These are phyloP conservation scores for Andrena bicolor DNA, from an alignment of 2,888 invertebrate genomes.

Conservation along the genomic window DNA sequence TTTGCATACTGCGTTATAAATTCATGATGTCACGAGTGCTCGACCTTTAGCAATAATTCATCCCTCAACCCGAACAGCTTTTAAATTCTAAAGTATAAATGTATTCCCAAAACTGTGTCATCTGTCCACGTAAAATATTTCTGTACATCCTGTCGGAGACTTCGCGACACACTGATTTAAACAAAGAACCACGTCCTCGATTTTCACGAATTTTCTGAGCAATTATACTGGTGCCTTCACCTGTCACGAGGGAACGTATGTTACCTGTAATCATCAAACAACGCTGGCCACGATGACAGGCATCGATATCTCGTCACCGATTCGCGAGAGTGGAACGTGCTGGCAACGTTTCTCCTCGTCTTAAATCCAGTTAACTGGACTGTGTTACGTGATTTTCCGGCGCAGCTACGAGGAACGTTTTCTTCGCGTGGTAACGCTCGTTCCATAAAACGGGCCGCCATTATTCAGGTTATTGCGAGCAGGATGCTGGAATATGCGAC, in stretches of 20 bases:
- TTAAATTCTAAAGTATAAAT: background rate
- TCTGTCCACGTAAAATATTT: background rate
- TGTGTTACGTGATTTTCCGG: conserved; percentile 58
- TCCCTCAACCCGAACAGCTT: background rate
- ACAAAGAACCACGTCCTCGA: background rate
- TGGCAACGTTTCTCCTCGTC: conserved; percentile 38
- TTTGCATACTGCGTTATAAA: background rate
- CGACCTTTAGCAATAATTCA: background rate
- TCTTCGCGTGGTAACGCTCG: conserved; percentile 37
- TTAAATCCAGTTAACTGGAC: conserved; percentile 64
- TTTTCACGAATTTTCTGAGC: conserved; percentile 3
- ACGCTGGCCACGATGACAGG: conserved; percentile 22
- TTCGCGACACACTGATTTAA: too few relatives aligned
- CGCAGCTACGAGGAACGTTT: conserved; percentile 10
- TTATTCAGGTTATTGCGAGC: conserved; percentile 64
- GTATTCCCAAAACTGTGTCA: background rate
- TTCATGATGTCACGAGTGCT: background rate
- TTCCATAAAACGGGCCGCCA: conserved; percentile 64
- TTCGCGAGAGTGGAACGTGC: conserved; percentile 17
- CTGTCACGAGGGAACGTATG: conserved; percentile 17
- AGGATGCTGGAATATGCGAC: conserved; percentile 47
- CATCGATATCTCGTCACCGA: conserved; percentile 47
- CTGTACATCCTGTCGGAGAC: too few relatives aligned
- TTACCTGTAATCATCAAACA: conserved; percentile 4
- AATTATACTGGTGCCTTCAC: conserved; percentile 27